phyloP scores from a whole-genome alignment of 2,113 vertebrate genomes.

The Cebidichthys violaceus region DNA sequence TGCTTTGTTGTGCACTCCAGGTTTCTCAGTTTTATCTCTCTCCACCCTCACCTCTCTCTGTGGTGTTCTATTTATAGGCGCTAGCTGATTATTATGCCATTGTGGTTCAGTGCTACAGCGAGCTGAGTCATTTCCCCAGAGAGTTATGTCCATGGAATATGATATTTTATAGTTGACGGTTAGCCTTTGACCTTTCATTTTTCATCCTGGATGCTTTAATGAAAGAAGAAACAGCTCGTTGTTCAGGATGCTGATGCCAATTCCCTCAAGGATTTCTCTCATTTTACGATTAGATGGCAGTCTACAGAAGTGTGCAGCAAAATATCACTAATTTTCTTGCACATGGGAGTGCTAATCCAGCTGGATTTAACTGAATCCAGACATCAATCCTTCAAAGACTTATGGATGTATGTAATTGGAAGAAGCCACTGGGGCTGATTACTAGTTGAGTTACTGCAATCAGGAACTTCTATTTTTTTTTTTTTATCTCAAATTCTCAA shows the following conservation, averaged over 20 bases:
- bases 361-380: not conserved
- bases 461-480: not conserved
- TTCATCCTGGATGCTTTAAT: not conserved
- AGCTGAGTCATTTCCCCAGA: constrained; percentile 81
- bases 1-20: not conserved
- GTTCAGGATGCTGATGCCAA: not conserved
- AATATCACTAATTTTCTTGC: not conserved
- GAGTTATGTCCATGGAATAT: not conserved
- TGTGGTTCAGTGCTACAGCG: constrained; percentile 59
- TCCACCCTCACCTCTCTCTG: constrained; percentile 53
- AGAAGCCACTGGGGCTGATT: not conserved
- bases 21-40: constrained; percentile 23
- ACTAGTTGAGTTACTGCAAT: not conserved
- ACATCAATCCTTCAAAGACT: not conserved
- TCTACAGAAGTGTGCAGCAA: not conserved
- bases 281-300: not conserved
- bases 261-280: not conserved
- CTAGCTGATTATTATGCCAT: constrained; percentile 64
- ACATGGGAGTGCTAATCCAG: not conserved
- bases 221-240: not conserved
- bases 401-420: not conserved
- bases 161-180: not conserved
- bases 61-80: constrained; percentile 84
- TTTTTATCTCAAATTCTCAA: no score
- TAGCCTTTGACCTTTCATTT: constrained; percentile 34